These are phyloP conservation scores for Heliconius melpomene DNA, from an alignment of 1,140 invertebrate species.

Conservation along the genomic window DNA sequence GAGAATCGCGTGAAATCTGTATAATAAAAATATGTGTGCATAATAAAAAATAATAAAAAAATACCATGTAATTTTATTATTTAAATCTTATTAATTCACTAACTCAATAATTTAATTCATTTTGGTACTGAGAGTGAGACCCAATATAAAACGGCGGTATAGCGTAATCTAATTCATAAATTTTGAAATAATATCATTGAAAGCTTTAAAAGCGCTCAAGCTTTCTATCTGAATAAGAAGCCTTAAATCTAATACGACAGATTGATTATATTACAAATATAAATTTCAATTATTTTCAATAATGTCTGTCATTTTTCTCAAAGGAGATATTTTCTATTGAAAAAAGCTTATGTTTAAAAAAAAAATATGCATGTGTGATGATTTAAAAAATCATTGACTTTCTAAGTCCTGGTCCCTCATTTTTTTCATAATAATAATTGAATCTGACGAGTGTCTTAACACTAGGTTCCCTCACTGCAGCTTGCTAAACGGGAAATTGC, in stretches of 20 bases:
- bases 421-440: no score
- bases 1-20: no score
- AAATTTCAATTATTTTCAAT: slow-evolving; percentile 1
- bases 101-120: not conserved
- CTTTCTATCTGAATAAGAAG: not conserved
- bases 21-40: no score
- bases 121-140: not conserved
- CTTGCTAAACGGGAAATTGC: no score
- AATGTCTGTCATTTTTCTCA: not conserved
- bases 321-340: not conserved
- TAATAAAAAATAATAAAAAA: no score
- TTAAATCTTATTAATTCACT: not conserved
- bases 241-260: not conserved
- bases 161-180: not conserved
- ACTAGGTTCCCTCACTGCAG: no score
- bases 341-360: not conserved
- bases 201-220: not conserved
- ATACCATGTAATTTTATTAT: no score
- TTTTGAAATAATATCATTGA: slow-evolving; percentile 9
- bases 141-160: not conserved
- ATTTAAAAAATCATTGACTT: no score
- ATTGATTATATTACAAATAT: not conserved
- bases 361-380: not conserved
- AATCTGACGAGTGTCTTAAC: no score
- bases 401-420: no score